phyloP scores from a whole-genome alignment of 2,888 invertebrate genomes.

The Agrochola circellaris region DNA sequence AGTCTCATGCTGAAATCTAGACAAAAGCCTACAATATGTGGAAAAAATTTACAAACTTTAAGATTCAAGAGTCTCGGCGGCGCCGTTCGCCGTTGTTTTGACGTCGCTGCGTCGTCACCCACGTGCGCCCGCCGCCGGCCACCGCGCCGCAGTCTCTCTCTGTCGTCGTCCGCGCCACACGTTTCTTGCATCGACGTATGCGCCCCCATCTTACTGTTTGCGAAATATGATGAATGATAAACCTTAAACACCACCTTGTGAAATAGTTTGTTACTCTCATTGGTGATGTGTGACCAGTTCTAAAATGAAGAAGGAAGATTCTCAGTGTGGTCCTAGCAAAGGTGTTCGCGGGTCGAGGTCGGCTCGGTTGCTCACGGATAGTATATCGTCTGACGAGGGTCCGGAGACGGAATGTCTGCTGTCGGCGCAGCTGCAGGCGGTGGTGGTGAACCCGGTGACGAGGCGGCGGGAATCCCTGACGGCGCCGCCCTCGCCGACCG shows the following conservation, averaged over 20 bases:
- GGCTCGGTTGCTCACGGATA: slow-evolving; percentile 82
- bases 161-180: slow-evolving; percentile 79
- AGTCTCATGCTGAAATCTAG: background rate
- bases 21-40: slow-evolving; percentile 25
- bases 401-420: slow-evolving; percentile 86
- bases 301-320: slow-evolving; percentile 83
- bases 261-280: slow-evolving; percentile 66
- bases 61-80: slow-evolving; percentile 60
- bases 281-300: slow-evolving; percentile 72
- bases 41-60: slow-evolving; percentile 52
- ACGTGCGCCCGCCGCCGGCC: slow-evolving; percentile 78
- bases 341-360: slow-evolving; percentile 78
- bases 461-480: slow-evolving; percentile 85
- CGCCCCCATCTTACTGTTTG: slow-evolving; percentile 66
- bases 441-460: slow-evolving; percentile 77
- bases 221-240: slow-evolving; percentile 80
- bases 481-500: slow-evolving; percentile 89
- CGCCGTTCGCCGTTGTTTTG: slow-evolving; percentile 78
- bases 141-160: slow-evolving; percentile 85
- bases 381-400: slow-evolving; percentile 87
- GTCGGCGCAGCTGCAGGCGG: slow-evolving; percentile 77
- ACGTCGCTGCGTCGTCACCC: slow-evolving; percentile 75
- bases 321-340: slow-evolving; percentile 77
- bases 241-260: slow-evolving; percentile 68
- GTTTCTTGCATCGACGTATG: slow-evolving; percentile 68